phyloP scores from a whole-genome alignment of 2,888 invertebrate genomes.

The Amblyjoppa fuscipennis region DNA sequence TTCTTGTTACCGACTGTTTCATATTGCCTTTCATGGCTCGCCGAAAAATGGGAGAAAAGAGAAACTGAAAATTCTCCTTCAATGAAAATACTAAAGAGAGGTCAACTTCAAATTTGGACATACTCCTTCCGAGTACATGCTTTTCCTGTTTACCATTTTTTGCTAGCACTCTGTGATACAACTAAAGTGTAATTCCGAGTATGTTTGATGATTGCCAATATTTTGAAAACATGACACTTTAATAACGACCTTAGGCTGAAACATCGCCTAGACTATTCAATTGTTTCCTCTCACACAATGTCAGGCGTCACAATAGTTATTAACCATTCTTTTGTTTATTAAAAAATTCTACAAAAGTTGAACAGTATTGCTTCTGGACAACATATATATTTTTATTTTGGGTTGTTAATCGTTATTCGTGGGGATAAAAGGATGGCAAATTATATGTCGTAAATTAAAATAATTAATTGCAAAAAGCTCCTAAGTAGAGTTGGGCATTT shows the following conservation, averaged over 20 bases:
- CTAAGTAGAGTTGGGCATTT: background rate
- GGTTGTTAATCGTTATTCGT: slow-evolving; percentile 25
- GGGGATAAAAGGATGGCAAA: slow-evolving; percentile 8
- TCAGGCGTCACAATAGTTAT: slow-evolving; percentile 3
- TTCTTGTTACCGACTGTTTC: no score
- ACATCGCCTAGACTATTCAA: background rate
- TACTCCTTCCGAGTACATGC: no score
- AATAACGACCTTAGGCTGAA: background rate
- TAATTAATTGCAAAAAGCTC: slow-evolving; percentile 1
- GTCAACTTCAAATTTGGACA: no score
- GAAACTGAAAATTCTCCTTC: no score
- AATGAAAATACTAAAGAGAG: no score
- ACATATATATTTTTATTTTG: slow-evolving; percentile 16
- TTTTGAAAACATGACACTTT: background rate
- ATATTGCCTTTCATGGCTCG: no score
- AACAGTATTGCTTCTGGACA: slow-evolving; percentile 23
- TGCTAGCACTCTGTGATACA: no score
- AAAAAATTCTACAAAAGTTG: slow-evolving; percentile 31
- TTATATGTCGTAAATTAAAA: background rate
- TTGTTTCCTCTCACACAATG: background rate
- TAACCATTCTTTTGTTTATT: slow-evolving; percentile 27
- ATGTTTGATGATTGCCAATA: no score
- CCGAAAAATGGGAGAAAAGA: no score
- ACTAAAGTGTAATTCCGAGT: no score
- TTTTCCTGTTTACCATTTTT: no score